phyloP scores from a whole-genome alignment of 2,113 vertebrate species.

The Caretta caretta region DNA sequence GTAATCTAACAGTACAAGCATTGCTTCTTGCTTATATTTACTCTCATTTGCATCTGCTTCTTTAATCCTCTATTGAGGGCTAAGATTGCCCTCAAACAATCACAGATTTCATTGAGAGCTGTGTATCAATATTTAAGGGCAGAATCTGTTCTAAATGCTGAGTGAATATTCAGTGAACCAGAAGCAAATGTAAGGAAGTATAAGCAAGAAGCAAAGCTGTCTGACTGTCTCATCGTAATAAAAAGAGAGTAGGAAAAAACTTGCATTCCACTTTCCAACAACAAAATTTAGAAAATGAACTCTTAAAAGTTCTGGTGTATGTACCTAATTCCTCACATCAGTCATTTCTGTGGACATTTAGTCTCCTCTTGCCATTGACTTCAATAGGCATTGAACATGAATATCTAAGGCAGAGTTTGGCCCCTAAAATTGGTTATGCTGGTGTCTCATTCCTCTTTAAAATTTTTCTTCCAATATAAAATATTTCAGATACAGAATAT shows the following conservation, averaged over 20 bases:
- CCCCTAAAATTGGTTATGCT: conserved; percentile 28
- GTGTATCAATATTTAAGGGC: neutral
- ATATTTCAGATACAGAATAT: neutral
- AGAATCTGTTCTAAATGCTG: neutral
- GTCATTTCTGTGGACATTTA: neutral
- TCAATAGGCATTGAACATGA: conserved; percentile 1
- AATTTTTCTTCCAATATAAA: conserved; percentile 14
- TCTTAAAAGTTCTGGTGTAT: neutral
- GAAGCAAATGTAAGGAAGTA: neutral
- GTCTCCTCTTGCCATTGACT: neutral
- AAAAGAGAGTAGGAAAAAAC: neutral
- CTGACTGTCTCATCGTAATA: neutral
- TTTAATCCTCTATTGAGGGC: neutral
- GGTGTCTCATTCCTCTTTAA: neutral
- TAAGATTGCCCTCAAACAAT: neutral
- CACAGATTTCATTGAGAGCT: neutral
- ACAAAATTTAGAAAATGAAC: neutral
- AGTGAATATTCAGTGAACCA: neutral
- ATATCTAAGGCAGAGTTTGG: conserved; percentile 22
- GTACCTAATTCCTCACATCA: neutral
- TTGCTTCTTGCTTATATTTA: neutral
- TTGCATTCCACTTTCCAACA: neutral
- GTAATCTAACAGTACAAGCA: neutral
- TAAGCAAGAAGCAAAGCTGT: neutral
- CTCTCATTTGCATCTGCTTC: neutral